Conservation (phyloP, 2,888 invertebrate species). For the Cryptosula pallasiana region DNA sequence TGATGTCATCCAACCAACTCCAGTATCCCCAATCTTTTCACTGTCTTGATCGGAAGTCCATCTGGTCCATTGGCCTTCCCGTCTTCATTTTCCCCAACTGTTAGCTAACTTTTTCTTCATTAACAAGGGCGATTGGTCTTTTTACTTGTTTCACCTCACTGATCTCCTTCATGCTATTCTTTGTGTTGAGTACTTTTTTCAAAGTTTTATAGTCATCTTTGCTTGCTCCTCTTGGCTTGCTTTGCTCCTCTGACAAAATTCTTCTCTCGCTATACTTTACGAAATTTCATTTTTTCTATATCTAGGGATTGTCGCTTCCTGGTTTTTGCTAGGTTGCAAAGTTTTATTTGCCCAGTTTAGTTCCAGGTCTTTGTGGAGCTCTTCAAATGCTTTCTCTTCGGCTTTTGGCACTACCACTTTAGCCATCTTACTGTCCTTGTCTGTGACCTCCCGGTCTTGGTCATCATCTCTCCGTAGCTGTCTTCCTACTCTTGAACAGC, state of each 20-base stretch:
- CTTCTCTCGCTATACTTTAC: no score
- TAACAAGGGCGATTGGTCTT: background rate
- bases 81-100: background rate
- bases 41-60: background rate
- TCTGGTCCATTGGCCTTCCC: constrained; percentile 1
- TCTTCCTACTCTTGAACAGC: background rate
- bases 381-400: background rate
- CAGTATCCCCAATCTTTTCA: background rate
- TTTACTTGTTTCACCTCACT: background rate
- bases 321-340: constrained; percentile 1
- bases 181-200: background rate
- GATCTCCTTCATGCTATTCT: background rate
- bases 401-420: background rate
- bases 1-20: no score
- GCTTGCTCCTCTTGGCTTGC: background rate
- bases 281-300: background rate
- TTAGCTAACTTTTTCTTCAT: background rate
- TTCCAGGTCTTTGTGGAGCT: constrained; percentile 4
- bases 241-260: no score
- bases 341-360: background rate
- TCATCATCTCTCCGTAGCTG: background rate
- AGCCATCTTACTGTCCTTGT: background rate
- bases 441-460: background rate
- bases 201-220: background rate
- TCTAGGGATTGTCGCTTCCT: background rate